A percentile compares a stretch with the other conserved stretches of the same genome.
phyloP scores from a whole-genome alignment of 2,888 invertebrate species.

The Agriopis leucophaearia region DNA sequence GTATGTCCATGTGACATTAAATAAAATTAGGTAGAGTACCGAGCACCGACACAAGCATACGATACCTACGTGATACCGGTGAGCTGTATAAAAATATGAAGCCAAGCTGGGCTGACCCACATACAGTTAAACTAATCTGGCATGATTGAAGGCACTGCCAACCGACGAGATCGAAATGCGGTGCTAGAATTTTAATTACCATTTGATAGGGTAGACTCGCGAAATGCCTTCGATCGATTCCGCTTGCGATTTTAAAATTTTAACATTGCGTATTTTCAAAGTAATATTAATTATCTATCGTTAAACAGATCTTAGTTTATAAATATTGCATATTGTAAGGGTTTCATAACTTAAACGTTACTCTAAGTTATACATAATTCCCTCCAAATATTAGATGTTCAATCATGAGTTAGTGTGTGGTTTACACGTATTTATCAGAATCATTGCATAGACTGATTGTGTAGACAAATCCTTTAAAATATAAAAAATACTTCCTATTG shows the following conservation, averaged over 20 bases:
- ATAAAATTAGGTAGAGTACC: slow-evolving; percentile 31
- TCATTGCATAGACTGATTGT: too few species aligned
- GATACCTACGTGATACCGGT: slow-evolving; percentile 30
- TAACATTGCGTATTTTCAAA: background rate
- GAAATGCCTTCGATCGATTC: slow-evolving; percentile 22
- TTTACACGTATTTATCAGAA: too few species aligned
- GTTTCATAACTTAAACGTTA: too few species aligned
- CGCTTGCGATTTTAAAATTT: slow-evolving; percentile 2
- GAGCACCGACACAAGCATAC: slow-evolving; percentile 22
- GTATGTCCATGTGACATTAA: slow-evolving; percentile 21
- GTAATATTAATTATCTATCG: too few species aligned
- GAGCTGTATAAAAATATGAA: slow-evolving; percentile 58
- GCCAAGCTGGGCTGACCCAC: slow-evolving; percentile 68
- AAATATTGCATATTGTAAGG: too few species aligned
- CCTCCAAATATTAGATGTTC: too few species aligned
- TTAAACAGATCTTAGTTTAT: too few species aligned
- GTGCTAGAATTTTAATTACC: slow-evolving; percentile 72
- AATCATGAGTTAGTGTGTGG: too few species aligned
- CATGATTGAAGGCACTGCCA: slow-evolving; percentile 62
- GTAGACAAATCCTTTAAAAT: too few species aligned
- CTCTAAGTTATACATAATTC: too few species aligned
- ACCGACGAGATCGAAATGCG: slow-evolving; percentile 64
- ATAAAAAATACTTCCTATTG: too few species aligned
- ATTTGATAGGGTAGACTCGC: slow-evolving; percentile 54
- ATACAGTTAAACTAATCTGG: slow-evolving; percentile 68